These are phyloP conservation scores for Leptothorax acervorum DNA, from an alignment of 2,888 invertebrate genomes.

Conservation along the genomic window DNA sequence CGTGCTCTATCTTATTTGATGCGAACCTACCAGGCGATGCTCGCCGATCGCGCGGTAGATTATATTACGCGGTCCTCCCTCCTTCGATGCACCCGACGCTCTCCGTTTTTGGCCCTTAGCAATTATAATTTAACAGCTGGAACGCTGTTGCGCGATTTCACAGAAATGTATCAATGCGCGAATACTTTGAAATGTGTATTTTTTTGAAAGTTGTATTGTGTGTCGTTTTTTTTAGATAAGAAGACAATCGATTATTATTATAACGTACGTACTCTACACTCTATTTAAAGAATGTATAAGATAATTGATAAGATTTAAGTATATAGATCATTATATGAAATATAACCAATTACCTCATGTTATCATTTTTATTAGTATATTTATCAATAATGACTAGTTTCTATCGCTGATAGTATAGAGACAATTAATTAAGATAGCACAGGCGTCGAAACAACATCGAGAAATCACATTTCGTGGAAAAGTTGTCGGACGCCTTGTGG, in stretches of 20 bases:
- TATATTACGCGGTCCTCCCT: slow-evolving; percentile 21
- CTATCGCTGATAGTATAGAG: not conserved
- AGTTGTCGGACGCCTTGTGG: slow-evolving; percentile 28
- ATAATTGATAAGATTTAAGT: not conserved
- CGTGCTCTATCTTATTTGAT: slow-evolving; percentile 49
- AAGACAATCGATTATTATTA: not conserved
- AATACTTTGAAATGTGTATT: not conserved
- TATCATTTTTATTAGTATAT: not conserved
- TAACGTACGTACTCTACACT: not conserved
- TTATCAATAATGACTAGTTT: slow-evolving; percentile 10
- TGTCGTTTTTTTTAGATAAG: not conserved
- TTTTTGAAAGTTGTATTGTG: not conserved
- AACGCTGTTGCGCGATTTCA: slow-evolving; percentile 10
- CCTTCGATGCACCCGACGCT: not conserved
- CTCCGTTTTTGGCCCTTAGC: not conserved
- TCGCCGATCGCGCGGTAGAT: slow-evolving; percentile 44
- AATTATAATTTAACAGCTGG: slow-evolving; percentile 29
- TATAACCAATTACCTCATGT: not conserved
- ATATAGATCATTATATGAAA: not conserved
- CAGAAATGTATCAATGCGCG: not conserved
- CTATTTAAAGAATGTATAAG: not conserved
- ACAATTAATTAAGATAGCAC: slow-evolving; percentile 6
- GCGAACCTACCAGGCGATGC: slow-evolving; percentile 33
- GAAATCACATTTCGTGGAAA: slow-evolving; percentile 59
- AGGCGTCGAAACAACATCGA: not conserved